These are phyloP conservation scores for Limnephilus rhombicus DNA, from an alignment of 2,888 invertebrate genomes.

Conservation along the genomic window DNA sequence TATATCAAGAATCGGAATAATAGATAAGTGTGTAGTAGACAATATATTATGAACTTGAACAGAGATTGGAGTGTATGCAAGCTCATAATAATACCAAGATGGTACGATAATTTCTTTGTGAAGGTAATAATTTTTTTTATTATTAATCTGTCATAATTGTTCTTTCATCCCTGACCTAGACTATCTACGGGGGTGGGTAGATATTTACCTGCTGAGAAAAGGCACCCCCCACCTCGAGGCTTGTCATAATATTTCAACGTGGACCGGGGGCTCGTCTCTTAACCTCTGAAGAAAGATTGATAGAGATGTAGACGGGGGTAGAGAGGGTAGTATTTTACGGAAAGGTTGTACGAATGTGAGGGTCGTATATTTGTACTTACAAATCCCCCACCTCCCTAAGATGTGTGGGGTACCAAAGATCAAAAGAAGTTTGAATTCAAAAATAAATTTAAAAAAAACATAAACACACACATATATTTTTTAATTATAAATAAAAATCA, in stretches of 20 bases:
- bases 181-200: background rate
- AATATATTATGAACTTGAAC: too few relatives aligned
- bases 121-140: background rate
- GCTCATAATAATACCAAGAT: too few relatives aligned
- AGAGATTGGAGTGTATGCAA: too few relatives aligned
- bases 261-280: constrained; percentile 42
- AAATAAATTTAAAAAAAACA: background rate
- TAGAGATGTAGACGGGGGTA: constrained; percentile 45
- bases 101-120: background rate
- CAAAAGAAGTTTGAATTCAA: background rate
- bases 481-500: too few relatives aligned
- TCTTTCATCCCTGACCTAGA: background rate
- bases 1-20: too few relatives aligned
- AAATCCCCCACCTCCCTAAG: background rate
- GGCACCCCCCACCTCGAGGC: constrained; percentile 30
- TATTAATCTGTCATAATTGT: background rate
- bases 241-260: constrained; percentile 53
- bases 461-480: too few relatives aligned
- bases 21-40: too few relatives aligned
- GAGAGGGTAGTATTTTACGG: constrained; percentile 14
- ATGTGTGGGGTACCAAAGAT: background rate
- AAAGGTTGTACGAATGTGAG: background rate
- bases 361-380: background rate
- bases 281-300: constrained; percentile 53
- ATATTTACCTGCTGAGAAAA: constrained; percentile 32